A percentile compares a stretch with the other conserved stretches of the same genome.
phyloP scores from a whole-genome alignment of 2,113 vertebrate genomes.

The Podilymbus podiceps region DNA sequence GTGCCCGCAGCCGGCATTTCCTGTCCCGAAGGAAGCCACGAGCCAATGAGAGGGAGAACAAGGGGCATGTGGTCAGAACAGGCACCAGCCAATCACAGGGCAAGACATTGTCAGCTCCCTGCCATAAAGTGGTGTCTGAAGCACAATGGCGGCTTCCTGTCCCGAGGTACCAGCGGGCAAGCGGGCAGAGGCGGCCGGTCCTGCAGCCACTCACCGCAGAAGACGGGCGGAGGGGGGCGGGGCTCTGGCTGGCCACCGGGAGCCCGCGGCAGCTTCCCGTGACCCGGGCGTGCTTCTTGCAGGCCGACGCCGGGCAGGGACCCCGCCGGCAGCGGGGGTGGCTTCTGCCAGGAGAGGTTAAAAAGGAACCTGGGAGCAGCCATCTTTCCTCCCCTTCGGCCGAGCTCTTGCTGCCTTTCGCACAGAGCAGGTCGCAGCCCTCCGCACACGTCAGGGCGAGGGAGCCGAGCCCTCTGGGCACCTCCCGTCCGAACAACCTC shows the following conservation, averaged over 20 bases:
- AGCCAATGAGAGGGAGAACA: not conserved
- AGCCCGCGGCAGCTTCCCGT: too few species aligned
- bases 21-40: not conserved
- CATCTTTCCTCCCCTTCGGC: not conserved
- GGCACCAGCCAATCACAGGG: not conserved
- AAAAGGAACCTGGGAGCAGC: not conserved
- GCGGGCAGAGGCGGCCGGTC: too few species aligned
- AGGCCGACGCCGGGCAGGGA: not conserved
- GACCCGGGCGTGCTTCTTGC: too few species aligned
- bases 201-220: not conserved
- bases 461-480: not conserved
- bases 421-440: not conserved
- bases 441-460: not conserved
- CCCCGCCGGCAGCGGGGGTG: too few species aligned
- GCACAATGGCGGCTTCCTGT: not conserved
- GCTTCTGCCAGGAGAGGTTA: not conserved
- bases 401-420: not conserved
- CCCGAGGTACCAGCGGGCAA: not conserved
- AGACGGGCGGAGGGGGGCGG: fast-evolving
- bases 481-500: not conserved
- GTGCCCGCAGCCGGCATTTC: too few species aligned
- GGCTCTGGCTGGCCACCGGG: not conserved
- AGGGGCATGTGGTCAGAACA: not conserved
- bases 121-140: not conserved
- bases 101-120: not conserved